phyloP scores from a whole-genome alignment of 2,888 invertebrate genomes.

The Dolichomitus sp. region DNA sequence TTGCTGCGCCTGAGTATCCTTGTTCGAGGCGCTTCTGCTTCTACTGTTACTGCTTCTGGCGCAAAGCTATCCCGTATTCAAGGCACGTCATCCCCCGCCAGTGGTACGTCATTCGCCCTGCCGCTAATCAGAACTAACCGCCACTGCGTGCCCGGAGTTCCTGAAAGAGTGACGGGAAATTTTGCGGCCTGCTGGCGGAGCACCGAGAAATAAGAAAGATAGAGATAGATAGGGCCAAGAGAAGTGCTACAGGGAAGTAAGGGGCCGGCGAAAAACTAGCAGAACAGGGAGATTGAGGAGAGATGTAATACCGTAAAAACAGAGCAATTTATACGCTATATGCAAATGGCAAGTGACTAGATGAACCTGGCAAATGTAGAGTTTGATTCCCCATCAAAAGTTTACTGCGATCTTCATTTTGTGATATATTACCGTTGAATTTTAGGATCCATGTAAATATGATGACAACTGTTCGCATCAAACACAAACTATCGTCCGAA shows the following conservation, averaged over 20 bases:
- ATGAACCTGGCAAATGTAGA: neutral
- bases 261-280: slow-evolving; percentile 44
- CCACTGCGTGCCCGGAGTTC: slow-evolving; percentile 83
- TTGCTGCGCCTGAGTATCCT: slow-evolving; percentile 49
- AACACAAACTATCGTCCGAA: too few relatives aligned
- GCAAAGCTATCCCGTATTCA: slow-evolving; percentile 78
- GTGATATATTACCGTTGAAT: neutral
- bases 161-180: slow-evolving; percentile 73
- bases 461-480: too few relatives aligned
- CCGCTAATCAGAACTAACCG: slow-evolving; percentile 86
- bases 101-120: slow-evolving; percentile 85
- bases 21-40: slow-evolving; percentile 52
- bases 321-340: slow-evolving; percentile 3
- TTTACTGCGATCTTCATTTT: neutral
- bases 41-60: slow-evolving; percentile 40
- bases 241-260: slow-evolving; percentile 19
- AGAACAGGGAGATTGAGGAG: slow-evolving; percentile 57
- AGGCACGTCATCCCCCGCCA: slow-evolving; percentile 83
- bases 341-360: neutral
- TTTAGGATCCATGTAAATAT: neutral
- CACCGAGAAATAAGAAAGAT: slow-evolving; percentile 63
- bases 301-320: neutral
- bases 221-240: slow-evolving; percentile 27
- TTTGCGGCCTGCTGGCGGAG: slow-evolving; percentile 62
- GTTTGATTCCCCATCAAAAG: neutral